Base-by-base conservation (phyloP, 2,797 vertebrate species). In the Pseudomugil gertrudae region DNA sequence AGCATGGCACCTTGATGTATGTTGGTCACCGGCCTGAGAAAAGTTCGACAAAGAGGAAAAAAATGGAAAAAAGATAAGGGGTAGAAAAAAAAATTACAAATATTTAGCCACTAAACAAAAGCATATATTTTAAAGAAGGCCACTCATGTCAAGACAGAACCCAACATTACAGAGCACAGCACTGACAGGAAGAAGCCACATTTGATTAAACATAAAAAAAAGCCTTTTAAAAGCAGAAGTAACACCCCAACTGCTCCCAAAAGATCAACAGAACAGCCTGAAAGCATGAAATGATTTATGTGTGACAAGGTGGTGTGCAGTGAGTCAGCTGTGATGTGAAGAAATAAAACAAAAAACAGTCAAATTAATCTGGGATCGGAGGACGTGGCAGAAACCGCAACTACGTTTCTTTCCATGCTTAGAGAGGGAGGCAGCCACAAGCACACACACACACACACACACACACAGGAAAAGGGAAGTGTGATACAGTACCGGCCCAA, bases 1-100 rank as follows among this genome's bases (percentile, higher is more conserved):
- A 98, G 93, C 78, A 96, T 96, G 84, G 96, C 89, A 65, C 95
- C 93, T 51, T 97, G 96, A 84, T 96, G 92, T 74, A 98, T 92
- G 76, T 96, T 95, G 56, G 93, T 93, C 76, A 96, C 94, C 21
- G 96, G 96, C 93, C 97, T 98, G 48, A 35, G 64, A 69, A 63
- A 5, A n/a, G 50, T 47, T 27, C 45, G 35, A 45, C 47, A 57
- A 57, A 79, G 55, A 59, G 45, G 61, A 54, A 45, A 74, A 32
- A 68, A 55, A 48, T 14, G n/a, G 69, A 67, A 64, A 32, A 64
- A 75, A 65, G 61, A 71, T 48, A 61, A 83, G 63, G 71, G 72
- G 47, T 33, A 33, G 70, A 65, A 74, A 10, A 58, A 63, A 76
- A 56, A 70, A 53, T 14, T 9, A 80, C 52, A 47, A 36, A 45